These are phyloP conservation scores for Macaca fascicularis DNA, from an alignment of 2,113 vertebrate genomes.

Conservation along the genomic window T2T-MFA8v1.1 NC_088384.1:115667001-115667500, in stretches of 20 bases:
- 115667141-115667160: too few relatives aligned
- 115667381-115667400: not conserved
- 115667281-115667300: not conserved
- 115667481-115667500: not conserved
- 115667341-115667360: accelerated
- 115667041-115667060: too few relatives aligned
- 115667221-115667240: not conserved
- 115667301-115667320: not conserved
- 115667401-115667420: too few relatives aligned
- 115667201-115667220: accelerated
- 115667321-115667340: not conserved
- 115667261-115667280: not conserved
- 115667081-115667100: not conserved
- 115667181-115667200: accelerated
- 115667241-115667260: too few relatives aligned
- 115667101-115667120: accelerated
- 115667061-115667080: too few relatives aligned
- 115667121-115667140: not conserved
- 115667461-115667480: not conserved
- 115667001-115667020: too few relatives aligned
- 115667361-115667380: too few relatives aligned
- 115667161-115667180: not conserved
- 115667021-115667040: too few relatives aligned
- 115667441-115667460: accelerated
- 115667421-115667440: not conserved